A percentile compares a stretch with the other conserved stretches of the same genome.
Conservation (phyloP, 2,797 vertebrate species). For the Hippocampus kuda region DNA sequence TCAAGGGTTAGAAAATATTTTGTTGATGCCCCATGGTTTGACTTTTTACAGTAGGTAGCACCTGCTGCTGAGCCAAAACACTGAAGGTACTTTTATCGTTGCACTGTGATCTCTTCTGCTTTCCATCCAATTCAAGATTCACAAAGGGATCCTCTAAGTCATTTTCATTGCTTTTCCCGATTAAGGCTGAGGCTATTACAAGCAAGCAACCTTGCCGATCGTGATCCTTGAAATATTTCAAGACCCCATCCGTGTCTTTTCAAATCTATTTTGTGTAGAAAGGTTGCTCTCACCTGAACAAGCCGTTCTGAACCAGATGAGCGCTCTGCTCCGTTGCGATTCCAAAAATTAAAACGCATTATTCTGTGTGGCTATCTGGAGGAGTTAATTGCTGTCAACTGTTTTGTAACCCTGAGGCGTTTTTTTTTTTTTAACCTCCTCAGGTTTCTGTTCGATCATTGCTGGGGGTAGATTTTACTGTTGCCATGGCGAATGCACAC, state of each 20-base stretch:
- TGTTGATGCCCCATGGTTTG: slow-evolving; percentile 12
- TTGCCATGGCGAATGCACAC: slow-evolving; percentile 40
- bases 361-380: neutral
- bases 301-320: neutral
- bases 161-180: neutral
- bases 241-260: neutral
- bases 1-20: neutral
- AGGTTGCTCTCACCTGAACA: slow-evolving; percentile 9
- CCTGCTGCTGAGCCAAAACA: slow-evolving; percentile 29
- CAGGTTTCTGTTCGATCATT: slow-evolving; percentile 22
- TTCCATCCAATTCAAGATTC: neutral
- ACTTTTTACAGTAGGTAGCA: slow-evolving; percentile 10
- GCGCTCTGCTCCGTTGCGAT: neutral
- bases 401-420: slow-evolving; percentile 10
- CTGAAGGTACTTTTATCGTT: slow-evolving; percentile 30
- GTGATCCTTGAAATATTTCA: slow-evolving; percentile 15
- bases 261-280: slow-evolving; percentile 13
- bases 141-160: neutral
- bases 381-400: slow-evolving; percentile 10
- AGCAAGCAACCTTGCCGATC: slow-evolving; percentile 23
- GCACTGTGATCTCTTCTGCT: slow-evolving; percentile 25
- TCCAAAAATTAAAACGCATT: slow-evolving; percentile 13
- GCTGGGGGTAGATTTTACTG: slow-evolving; percentile 45
- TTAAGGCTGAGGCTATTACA: slow-evolving; percentile 5
- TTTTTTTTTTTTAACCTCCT: slow-evolving; percentile 11